A percentile compares a stretch with the other conserved stretches of the same genome.
These are phyloP conservation scores for Chelon labrosus DNA, from an alignment of 2,797 vertebrate genomes.

Conservation along the genomic window DNA sequence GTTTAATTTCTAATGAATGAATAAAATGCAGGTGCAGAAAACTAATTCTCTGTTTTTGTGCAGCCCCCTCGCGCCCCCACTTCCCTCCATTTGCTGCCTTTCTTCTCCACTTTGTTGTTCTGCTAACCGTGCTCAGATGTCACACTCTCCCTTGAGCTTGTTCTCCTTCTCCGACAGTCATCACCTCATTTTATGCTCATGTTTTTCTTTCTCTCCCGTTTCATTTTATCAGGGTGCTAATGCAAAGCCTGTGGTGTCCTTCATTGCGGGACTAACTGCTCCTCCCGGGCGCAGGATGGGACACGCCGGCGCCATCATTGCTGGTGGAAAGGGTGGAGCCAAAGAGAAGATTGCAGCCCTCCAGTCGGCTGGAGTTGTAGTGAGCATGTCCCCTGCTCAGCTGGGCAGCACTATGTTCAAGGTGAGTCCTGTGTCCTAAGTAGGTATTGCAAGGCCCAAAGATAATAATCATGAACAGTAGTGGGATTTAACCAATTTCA, in stretches of 20 bases:
- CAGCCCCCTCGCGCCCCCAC: background rate
- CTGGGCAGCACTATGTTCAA: slow-evolving; percentile 97
- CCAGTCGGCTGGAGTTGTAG: slow-evolving; percentile 93
- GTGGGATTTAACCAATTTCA: background rate
- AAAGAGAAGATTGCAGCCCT: slow-evolving; percentile 99
- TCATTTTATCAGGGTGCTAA: slow-evolving; percentile 87
- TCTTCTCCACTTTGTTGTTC: slow-evolving; percentile 15
- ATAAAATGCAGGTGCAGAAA: slow-evolving; percentile 72
- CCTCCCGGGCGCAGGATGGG: slow-evolving; percentile 98
- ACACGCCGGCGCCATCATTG: slow-evolving; percentile 97
- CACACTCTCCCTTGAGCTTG: slow-evolving; percentile 4
- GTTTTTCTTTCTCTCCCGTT: slow-evolving; percentile 5
- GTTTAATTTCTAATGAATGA: slow-evolving; percentile 74
- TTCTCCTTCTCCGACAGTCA: slow-evolving; percentile 5
- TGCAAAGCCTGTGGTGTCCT: slow-evolving; percentile 96
- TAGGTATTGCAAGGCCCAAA: background rate
- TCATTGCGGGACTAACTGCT: slow-evolving; percentile 97
- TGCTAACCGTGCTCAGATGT: slow-evolving; percentile 9
- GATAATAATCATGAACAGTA: background rate
- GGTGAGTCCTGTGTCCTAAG: slow-evolving; percentile 81
- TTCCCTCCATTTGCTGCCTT: slow-evolving; percentile 22
- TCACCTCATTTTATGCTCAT: slow-evolving; percentile 6
- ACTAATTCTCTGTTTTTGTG: slow-evolving; percentile 44
- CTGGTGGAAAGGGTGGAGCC: slow-evolving; percentile 97
- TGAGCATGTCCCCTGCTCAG: slow-evolving; percentile 98